Evolutionary conservation across 1,140 invertebrate species (phyloP).

Genomic region (Pseudomyrmex cubaensis): DNA sequence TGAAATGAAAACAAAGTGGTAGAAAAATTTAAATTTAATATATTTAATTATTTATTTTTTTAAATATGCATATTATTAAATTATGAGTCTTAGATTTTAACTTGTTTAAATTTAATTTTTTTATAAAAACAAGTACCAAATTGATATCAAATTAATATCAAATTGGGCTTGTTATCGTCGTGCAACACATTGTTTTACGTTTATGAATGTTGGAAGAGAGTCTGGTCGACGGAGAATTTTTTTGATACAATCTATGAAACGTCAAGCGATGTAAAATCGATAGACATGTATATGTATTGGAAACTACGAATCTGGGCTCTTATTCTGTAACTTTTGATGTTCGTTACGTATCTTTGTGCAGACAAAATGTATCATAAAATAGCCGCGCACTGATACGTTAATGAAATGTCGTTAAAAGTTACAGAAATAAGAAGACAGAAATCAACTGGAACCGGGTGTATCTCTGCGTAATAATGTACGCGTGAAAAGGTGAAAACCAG

Average conservation of each 20-base stretch:
- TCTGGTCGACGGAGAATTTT: constrained; percentile 33
- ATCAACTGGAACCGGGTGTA: constrained; percentile 41
- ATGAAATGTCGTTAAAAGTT: too few relatives aligned
- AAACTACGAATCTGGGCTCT: too few relatives aligned
- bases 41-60: background rate
- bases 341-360: too few relatives aligned
- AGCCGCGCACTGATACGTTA: too few relatives aligned
- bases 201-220: constrained; percentile 42
- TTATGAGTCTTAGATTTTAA: background rate
- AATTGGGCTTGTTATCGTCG: constrained; percentile 23
- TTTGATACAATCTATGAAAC: background rate
- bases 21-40: background rate
- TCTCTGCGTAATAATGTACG: background rate
- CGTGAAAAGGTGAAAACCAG: background rate
- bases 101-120: constrained; percentile 12
- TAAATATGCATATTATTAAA: constrained; percentile 1
- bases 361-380: too few relatives aligned
- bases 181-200: background rate
- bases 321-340: too few relatives aligned
- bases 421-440: background rate
- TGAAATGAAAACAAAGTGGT: background rate
- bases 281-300: background rate
- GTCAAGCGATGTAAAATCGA: constrained; percentile 5
- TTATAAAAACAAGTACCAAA: background rate
- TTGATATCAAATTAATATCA: background rate